A percentile compares a stretch with the other conserved stretches of the same genome.
Evolutionary conservation across 2,797 vertebrate genomes (phyloP).

Genomic region (Graptemys geographica): DNA sequence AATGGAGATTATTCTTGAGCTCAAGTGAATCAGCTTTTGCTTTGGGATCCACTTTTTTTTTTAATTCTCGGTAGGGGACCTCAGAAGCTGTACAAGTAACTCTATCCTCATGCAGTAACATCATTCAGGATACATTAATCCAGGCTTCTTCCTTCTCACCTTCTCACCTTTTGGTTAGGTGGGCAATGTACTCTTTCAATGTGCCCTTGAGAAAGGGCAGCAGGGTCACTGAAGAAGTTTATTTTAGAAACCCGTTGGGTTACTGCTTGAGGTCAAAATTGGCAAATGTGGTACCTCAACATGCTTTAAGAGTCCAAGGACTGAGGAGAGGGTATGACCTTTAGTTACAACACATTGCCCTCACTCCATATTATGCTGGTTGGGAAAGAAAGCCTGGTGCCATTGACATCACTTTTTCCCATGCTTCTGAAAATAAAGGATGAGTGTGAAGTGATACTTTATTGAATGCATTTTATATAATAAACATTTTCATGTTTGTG

Average conservation of each 20-base stretch:
- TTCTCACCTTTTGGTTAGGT: not conserved
- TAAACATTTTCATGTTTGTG: conserved; percentile 40
- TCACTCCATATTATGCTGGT: not conserved
- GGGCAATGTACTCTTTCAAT: not conserved
- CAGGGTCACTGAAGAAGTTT: not conserved
- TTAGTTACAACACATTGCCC: not conserved
- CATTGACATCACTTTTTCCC: not conserved
- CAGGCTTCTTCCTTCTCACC: not conserved
- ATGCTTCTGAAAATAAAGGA: not conserved
- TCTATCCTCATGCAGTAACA: not conserved
- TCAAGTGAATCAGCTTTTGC: not conserved
- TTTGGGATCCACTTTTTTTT: not conserved
- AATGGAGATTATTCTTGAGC: not conserved
- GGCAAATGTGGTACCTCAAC: not conserved
- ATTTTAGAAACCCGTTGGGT: not conserved
- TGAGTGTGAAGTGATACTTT: not conserved
- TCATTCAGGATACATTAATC: not conserved
- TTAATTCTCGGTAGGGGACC: too few relatives aligned
- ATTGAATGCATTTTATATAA: conserved; percentile 38
- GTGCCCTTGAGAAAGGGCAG: not conserved
- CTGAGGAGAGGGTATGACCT: not conserved
- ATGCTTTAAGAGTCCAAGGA: not conserved
- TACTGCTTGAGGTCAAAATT: not conserved
- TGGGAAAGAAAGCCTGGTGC: not conserved
- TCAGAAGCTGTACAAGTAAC: too few relatives aligned